phyloP scores from a whole-genome alignment of 2,888 invertebrate genomes.

The Habroteleia sp. region DNA sequence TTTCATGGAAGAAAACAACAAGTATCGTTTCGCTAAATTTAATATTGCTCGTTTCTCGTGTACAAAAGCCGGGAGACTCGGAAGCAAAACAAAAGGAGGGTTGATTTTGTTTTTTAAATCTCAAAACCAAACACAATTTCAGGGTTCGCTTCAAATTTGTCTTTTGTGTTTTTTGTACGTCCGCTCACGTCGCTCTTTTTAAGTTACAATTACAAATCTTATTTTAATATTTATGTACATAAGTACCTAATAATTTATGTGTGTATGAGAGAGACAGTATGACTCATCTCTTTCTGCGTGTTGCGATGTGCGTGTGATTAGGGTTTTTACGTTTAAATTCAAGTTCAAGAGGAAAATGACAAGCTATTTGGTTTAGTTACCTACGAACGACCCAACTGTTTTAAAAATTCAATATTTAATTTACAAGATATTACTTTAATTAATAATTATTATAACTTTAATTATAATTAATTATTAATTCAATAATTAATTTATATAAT shows the following conservation, averaged over 20 bases:
- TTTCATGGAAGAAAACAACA: conserved; percentile 63
- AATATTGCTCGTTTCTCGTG: conserved; percentile 73
- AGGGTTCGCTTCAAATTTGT: neutral
- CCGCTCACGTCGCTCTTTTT: conserved; percentile 46
- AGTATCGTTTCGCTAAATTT: conserved; percentile 66
- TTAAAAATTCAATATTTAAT: too few relatives aligned
- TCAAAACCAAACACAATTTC: conserved; percentile 6
- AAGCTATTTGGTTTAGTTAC: too few relatives aligned
- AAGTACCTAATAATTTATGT: conserved; percentile 59
- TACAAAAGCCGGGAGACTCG: conserved; percentile 62
- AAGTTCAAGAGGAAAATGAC: conserved; percentile 59
- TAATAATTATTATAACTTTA: too few relatives aligned
- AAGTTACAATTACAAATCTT: conserved; percentile 54
- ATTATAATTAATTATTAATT: too few relatives aligned
- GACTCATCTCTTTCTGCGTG: conserved; percentile 62
- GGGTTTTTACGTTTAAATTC: conserved; percentile 63
- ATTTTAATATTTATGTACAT: conserved; percentile 63
- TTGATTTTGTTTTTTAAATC: conserved; percentile 7
- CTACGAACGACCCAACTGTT: too few relatives aligned
- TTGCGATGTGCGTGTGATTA: conserved; percentile 62
- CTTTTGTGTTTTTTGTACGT: neutral
- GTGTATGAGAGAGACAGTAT: conserved; percentile 24
- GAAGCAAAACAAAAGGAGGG: conserved; percentile 55
- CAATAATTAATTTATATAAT: too few relatives aligned
- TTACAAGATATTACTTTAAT: too few relatives aligned